Base-by-base conservation (phyloP, 2,888 invertebrate genomes). In the Noctua pronuba region DNA sequence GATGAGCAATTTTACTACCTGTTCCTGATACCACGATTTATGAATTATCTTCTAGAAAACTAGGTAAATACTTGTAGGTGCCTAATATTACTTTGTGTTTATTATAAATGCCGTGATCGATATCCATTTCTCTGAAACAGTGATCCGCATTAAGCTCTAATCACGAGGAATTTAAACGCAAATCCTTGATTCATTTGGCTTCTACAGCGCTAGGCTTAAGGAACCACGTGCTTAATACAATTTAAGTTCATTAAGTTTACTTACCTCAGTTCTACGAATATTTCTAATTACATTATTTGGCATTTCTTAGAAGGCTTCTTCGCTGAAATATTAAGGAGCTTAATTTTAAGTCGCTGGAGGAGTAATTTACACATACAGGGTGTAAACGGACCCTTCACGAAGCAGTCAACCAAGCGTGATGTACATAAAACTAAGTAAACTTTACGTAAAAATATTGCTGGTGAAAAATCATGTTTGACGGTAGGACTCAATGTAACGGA, bases 251-350 rank as follows among this genome's bases (percentile, higher is more conserved):
- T 65, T 41, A 41, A 7, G 38, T 46, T 31, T 31, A 31, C n/a
- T 71, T 11, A 55, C 38, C 6, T 21, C 1, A 55, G 11, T n/a
- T 65, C 55, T 46, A 31, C 31, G 16, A 31, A 65, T 55, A 65
- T 65, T 41, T 16, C 8, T 28, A 6, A 65, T 58, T 72, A 31
- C 21, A 38, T 24, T 55, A 71, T 65, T 65, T 41, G n/a, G 13
- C 0, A 58, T 31, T 80, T 46, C 71, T 46, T 64, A 13, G 16
- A 28, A 75, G 49, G 13, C 49, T 78, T 64, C 21, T 41, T 58
- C 2, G 18, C 21, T 58, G 6, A 41, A 80, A 41, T n/a, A 5
- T 38, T 31, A 4, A 41, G 16, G 1, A 65, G 31, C 8, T n/a
- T 55, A 11, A n/a, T 62, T n/a, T 8, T 49, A 35, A 58, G 13